Percentiles rank a stretch among this genome's conserved stretches.
Evolutionary conservation across 2,797 vertebrate species (phyloP).

Genomic region (Nasua narica): DNA sequence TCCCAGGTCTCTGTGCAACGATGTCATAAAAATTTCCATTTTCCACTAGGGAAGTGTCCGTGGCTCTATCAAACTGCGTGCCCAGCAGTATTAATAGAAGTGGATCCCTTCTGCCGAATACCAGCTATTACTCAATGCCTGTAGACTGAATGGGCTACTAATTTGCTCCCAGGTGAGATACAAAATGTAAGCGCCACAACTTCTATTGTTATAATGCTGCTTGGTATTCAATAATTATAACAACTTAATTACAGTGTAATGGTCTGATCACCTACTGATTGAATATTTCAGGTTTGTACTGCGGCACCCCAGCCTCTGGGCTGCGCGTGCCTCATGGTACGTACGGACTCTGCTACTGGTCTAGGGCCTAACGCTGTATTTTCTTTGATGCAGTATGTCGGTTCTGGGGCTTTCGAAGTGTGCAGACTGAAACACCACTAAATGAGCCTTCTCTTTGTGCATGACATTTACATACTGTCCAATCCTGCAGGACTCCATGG

Average conservation of each 20-base stretch:
- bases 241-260: neutral
- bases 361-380: neutral
- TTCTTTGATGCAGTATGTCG: neutral
- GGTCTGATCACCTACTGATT: neutral
- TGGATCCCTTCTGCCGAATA: neutral
- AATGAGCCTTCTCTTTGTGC: neutral
- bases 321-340: neutral
- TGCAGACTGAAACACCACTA: neutral
- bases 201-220: neutral
- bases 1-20: neutral
- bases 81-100: neutral
- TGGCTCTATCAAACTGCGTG: neutral
- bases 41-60: neutral
- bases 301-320: neutral
- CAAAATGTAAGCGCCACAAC: neutral
- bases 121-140: neutral
- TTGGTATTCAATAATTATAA: slow-evolving; percentile 18
- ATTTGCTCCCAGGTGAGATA: neutral
- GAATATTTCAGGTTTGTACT: neutral
- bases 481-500: neutral
- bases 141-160: neutral
- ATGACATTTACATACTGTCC: neutral
- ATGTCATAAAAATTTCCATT: neutral
- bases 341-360: neutral
- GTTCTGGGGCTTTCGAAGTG: neutral